Evolutionary conservation across 2,113 vertebrate genomes (phyloP).

Genomic region (Microcebus ravelobensis): DNA sequence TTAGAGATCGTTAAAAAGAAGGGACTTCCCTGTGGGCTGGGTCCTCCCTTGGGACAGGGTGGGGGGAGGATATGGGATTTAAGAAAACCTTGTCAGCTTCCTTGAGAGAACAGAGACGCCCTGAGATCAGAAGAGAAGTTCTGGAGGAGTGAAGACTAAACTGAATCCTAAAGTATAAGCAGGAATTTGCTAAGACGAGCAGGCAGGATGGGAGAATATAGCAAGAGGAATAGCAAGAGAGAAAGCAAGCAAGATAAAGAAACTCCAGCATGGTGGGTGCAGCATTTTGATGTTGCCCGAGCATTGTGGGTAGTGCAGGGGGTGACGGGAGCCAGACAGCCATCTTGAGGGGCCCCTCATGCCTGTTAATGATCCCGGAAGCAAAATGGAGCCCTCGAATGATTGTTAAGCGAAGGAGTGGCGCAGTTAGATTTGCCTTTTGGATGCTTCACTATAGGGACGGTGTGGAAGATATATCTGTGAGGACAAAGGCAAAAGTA

Average conservation of each 20-base stretch:
- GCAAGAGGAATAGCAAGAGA: background rate
- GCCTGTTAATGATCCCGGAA: background rate
- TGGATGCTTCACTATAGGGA: background rate
- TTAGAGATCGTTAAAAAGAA: background rate
- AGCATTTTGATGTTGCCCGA: background rate
- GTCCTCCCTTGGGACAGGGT: background rate
- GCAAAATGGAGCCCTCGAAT: background rate
- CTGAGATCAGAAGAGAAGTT: background rate
- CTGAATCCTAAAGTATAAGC: background rate
- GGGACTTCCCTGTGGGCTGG: background rate
- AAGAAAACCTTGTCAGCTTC: background rate
- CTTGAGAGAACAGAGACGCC: background rate
- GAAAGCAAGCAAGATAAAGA: background rate
- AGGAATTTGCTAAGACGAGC: background rate
- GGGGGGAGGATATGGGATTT: background rate
- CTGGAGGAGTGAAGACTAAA: background rate
- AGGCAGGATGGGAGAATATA: too few species aligned
- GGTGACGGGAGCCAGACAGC: too few species aligned
- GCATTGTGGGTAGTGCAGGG: accelerated
- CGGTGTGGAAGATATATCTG: background rate
- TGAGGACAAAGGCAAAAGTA: background rate
- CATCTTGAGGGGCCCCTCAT: background rate
- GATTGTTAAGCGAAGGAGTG: background rate
- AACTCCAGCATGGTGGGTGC: background rate
- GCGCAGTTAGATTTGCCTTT: background rate